phyloP scores from a whole-genome alignment of 2,113 vertebrate genomes.

The Elanus axillaris region DNA sequence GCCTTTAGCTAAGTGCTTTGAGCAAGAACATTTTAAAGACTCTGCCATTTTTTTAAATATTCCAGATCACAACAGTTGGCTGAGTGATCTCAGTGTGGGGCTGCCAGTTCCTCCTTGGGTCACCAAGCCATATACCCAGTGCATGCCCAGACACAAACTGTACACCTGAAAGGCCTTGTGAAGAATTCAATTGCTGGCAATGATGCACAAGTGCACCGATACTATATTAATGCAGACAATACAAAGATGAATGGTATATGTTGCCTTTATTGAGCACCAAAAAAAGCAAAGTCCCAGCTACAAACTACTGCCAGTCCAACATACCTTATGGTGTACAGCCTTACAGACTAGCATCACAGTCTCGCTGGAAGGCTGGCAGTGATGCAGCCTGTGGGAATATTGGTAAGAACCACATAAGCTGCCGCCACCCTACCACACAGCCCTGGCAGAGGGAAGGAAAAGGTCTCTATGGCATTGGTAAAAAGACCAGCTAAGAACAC shows the following conservation, averaged over 20 bases:
- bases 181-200: neutral
- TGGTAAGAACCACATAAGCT: neutral
- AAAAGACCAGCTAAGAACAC: neutral
- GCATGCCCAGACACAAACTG: neutral
- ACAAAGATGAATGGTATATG: neutral
- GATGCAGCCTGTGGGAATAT: neutral
- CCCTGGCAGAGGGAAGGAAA: neutral
- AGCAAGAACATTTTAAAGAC: neutral
- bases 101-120: neutral
- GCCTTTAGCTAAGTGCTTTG: neutral
- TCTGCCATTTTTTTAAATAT: neutral
- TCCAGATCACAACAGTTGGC: neutral
- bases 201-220: neutral
- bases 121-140: neutral
- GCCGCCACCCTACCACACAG: neutral
- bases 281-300: neutral
- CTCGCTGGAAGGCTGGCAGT: neutral
- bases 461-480: neutral
- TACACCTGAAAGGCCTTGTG: neutral
- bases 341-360: neutral
- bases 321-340: fast-evolving
- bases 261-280: neutral
- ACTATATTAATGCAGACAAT: neutral
- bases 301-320: neutral
- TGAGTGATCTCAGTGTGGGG: neutral